Percentiles rank a stretch among this genome's conserved stretches.
Evolutionary conservation across 1,140 invertebrate species (phyloP).

Genomic region (Drosophila neocordata): DNA sequence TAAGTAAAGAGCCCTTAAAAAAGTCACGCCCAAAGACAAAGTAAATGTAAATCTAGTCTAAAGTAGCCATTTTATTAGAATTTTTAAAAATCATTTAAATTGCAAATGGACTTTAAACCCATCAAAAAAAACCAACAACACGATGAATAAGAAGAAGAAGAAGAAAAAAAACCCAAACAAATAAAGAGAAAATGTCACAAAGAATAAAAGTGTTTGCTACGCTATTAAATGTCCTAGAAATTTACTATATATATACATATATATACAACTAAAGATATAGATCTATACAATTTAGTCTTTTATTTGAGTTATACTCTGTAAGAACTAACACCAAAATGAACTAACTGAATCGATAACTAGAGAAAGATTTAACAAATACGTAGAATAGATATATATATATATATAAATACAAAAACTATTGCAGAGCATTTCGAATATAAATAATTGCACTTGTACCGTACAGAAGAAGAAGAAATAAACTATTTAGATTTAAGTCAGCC

Average conservation of each 20-base stretch:
- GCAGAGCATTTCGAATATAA: constrained; percentile 69
- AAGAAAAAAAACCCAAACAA: constrained; percentile 23
- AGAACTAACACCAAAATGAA: constrained; percentile 57
- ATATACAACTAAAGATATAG: neutral
- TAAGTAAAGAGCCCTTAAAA: constrained; percentile 61
- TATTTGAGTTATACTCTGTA: constrained; percentile 41
- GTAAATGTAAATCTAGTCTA: constrained; percentile 37
- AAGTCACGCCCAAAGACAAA: constrained; percentile 59
- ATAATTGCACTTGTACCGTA: constrained; percentile 66
- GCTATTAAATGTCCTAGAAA: constrained; percentile 31
- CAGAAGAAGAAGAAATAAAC: constrained; percentile 17
- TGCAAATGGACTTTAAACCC: constrained; percentile 58
- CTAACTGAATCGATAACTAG: constrained; percentile 8
- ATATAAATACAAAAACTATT: constrained; percentile 53
- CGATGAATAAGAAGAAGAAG: too few species aligned
- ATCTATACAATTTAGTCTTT: constrained; percentile 24
- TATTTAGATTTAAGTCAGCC: constrained; percentile 34
- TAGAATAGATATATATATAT: constrained; percentile 3
- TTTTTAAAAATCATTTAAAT: constrained; percentile 35
- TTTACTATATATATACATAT: neutral
- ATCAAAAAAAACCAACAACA: constrained; percentile 49
- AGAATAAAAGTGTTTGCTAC: constrained; percentile 71
- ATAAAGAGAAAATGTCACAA: constrained; percentile 20
- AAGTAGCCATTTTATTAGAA: constrained; percentile 14
- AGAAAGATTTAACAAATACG: neutral